phyloP scores from a whole-genome alignment of 2,888 invertebrate genomes.

The Muschampia plurimacula region DNA sequence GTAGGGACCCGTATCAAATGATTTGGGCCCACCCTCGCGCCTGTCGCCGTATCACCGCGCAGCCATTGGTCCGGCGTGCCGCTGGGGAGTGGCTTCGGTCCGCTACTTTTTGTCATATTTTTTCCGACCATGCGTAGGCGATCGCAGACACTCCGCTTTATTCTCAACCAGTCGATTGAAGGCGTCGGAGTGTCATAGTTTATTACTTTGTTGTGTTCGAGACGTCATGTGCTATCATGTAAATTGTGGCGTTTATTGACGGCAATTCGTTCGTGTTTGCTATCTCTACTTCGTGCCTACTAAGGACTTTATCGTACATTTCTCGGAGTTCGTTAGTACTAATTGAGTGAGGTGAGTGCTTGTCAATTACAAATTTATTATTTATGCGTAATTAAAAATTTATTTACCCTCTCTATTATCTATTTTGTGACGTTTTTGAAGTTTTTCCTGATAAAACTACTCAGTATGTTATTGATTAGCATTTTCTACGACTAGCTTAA shows the following conservation, averaged over 20 bases:
- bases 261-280: conserved; percentile 63
- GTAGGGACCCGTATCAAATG: conserved; percentile 81
- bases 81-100: conserved; percentile 76
- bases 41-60: conserved; percentile 62
- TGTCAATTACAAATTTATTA: conserved; percentile 37
- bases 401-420: conserved; percentile 20
- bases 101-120: conserved; percentile 77
- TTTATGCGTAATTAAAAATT: conserved; percentile 35
- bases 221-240: conserved; percentile 71
- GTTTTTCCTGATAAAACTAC: conserved; percentile 10
- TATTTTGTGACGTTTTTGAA: conserved; percentile 19
- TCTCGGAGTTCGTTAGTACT: conserved; percentile 58
- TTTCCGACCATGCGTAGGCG: conserved; percentile 77
- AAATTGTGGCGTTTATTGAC: conserved; percentile 74
- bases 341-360: conserved; percentile 57
- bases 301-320: conserved; percentile 64
- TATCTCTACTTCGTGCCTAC: conserved; percentile 64
- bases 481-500: background rate
- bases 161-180: conserved; percentile 82
- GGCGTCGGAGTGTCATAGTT: conserved; percentile 83
- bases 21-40: conserved; percentile 77
- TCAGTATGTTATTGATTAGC: background rate
- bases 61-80: conserved; percentile 73
- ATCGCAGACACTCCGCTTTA: conserved; percentile 70
- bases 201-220: conserved; percentile 73